A percentile compares a stretch with the other conserved stretches of the same genome.
Conservation (phyloP, 2,888 invertebrate genomes). For the Drosophila falleni region DNA sequence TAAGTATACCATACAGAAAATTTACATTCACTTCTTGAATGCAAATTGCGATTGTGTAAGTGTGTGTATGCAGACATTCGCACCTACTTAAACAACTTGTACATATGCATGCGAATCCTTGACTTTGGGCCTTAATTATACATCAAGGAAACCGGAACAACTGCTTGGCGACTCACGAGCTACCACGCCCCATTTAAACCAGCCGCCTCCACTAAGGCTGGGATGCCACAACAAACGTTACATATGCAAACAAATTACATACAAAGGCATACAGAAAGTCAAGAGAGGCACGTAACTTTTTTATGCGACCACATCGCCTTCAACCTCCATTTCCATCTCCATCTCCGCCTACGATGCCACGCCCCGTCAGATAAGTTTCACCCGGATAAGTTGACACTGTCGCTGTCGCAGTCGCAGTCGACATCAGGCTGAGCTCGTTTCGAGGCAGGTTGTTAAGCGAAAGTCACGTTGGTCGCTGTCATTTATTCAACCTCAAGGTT, state of each 20-base stretch:
- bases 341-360: slow-evolving; percentile 6
- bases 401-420: slow-evolving; percentile 4
- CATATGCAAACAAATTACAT: slow-evolving; percentile 67
- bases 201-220: slow-evolving; percentile 17
- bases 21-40: slow-evolving; percentile 35
- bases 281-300: slow-evolving; percentile 62
- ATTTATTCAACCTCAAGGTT: slow-evolving; percentile 62
- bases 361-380: slow-evolving; percentile 38
- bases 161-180: slow-evolving; percentile 37
- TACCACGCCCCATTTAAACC: slow-evolving; percentile 22
- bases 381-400: slow-evolving; percentile 65
- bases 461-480: slow-evolving; percentile 63
- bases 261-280: slow-evolving; percentile 17
- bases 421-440: slow-evolving; percentile 17
- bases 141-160: slow-evolving; percentile 62
- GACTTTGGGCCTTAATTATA: slow-evolving; percentile 68
- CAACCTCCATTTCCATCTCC: not conserved
- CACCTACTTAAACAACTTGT: slow-evolving; percentile 44
- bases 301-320: slow-evolving; percentile 58
- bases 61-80: slow-evolving; percentile 13
- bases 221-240: slow-evolving; percentile 30
- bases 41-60: not conserved
- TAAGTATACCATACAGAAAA: slow-evolving; percentile 10
- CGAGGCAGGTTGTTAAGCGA: slow-evolving; percentile 57
- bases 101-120: slow-evolving; percentile 60